Conservation (phyloP, 2,113 vertebrate genomes). For the Coturnix japonica region DNA sequence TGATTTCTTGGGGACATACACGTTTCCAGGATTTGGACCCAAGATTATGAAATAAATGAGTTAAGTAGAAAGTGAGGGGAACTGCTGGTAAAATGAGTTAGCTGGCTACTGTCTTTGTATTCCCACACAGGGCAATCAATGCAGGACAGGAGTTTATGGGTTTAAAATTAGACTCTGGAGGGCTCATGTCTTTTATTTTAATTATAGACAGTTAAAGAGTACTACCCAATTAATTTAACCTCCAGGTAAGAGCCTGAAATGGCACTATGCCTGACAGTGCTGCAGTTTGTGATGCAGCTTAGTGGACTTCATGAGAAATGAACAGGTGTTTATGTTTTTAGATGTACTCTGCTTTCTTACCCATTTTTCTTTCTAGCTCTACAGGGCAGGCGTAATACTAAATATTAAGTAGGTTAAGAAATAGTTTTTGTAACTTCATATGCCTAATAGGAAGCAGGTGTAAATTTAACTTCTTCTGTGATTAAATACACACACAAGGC, state of each 20-base stretch:
- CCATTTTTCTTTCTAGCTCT: not conserved
- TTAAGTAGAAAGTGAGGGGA: not conserved
- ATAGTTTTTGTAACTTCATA: not conserved
- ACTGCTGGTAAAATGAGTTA: not conserved
- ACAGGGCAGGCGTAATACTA: not conserved
- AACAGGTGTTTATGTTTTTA: slow-evolving; percentile 34
- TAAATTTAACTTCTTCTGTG: not conserved
- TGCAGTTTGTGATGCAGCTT: slow-evolving; percentile 6
- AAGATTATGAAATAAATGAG: not conserved
- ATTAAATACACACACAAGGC: not conserved
- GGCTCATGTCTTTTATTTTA: slow-evolving; percentile 2
- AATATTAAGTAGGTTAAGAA: not conserved
- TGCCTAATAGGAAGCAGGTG: not conserved
- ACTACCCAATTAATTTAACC: not conserved
- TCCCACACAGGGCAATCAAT: not conserved
- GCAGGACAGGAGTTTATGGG: not conserved
- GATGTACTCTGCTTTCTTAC: slow-evolving; percentile 8
- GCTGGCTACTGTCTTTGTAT: not conserved
- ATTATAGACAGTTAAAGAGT: not conserved
- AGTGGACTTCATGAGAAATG: not conserved
- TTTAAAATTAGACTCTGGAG: not conserved
- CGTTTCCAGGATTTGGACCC: not conserved
- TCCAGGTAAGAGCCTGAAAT: not conserved
- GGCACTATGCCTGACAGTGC: not conserved
- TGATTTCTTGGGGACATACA: not conserved